Conservation (phyloP, 2,797 vertebrate genomes). For the Adrianichthys oophorus region DNA sequence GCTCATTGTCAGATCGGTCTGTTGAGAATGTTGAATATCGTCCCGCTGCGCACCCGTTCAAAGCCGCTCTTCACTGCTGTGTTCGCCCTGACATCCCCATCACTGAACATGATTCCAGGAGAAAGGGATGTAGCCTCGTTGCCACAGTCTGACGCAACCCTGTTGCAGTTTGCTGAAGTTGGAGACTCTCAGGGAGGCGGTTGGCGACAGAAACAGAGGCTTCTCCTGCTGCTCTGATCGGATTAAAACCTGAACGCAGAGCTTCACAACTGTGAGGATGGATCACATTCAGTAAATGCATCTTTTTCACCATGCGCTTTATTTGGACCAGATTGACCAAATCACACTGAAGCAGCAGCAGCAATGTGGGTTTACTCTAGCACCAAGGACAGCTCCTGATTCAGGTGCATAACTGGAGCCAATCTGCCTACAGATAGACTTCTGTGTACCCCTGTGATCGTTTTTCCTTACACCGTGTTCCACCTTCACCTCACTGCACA, state of each 20-base stretch:
- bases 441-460: conserved; percentile 48
- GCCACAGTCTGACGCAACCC: conserved; percentile 14
- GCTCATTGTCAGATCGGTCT: background rate
- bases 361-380: conserved; percentile 53
- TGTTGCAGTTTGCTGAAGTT: conserved; percentile 49
- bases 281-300: too few relatives aligned
- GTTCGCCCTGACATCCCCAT: conserved; percentile 11
- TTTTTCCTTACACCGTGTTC: conserved; percentile 42
- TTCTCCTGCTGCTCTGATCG: too few relatives aligned
- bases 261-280: too few relatives aligned
- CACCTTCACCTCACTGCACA: conserved; percentile 30
- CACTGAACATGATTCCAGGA: conserved; percentile 11
- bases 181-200: conserved; percentile 6
- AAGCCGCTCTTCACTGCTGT: conserved; percentile 11
- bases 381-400: conserved; percentile 71
- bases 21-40: background rate
- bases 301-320: too few relatives aligned
- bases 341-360: conserved; percentile 10
- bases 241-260: too few relatives aligned
- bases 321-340: too few relatives aligned
- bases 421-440: conserved; percentile 26
- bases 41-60: conserved; percentile 14
- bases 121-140: conserved; percentile 1
- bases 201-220: conserved; percentile 10
- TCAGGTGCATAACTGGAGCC: conserved; percentile 12